Percentiles rank a stretch among this genome's conserved stretches.
These are phyloP conservation scores for Meliscaeva auricollis DNA, from an alignment of 2,888 invertebrate species.

Conservation along the genomic window DNA sequence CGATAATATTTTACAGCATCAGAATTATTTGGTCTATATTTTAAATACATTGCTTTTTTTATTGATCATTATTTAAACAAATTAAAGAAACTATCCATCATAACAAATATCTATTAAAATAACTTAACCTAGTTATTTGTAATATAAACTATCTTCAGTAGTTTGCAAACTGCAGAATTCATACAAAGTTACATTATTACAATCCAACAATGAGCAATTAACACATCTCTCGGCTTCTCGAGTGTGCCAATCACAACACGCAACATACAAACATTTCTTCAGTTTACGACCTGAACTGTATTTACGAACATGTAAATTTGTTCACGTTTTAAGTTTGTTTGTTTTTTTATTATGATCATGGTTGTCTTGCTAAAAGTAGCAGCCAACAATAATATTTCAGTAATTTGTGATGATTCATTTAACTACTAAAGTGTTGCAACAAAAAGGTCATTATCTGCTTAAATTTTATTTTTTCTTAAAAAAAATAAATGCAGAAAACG, in stretches of 20 bases:
- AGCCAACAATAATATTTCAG: constrained; percentile 25
- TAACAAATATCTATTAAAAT: no score
- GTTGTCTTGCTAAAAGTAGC: constrained; percentile 11
- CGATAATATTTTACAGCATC: no score
- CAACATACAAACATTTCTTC: constrained; percentile 3
- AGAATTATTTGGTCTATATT: no score
- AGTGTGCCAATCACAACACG: constrained; percentile 15
- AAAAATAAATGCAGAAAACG: no score
- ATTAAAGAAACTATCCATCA: no score
- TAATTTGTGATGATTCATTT: constrained; percentile 36
- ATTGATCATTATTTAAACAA: no score
- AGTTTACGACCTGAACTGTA: constrained; percentile 2
- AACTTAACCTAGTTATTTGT: not conserved
- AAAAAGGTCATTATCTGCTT: constrained; percentile 40
- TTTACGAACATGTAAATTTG: constrained; percentile 12
- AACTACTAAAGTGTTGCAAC: not conserved
- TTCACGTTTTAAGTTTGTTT: constrained; percentile 21
- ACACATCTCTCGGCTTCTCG: not conserved
- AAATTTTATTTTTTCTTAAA: constrained; percentile 18
- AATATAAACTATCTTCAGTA: not conserved
- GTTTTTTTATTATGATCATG: constrained; percentile 10
- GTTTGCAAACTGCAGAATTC: not conserved
- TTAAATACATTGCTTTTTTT: no score
- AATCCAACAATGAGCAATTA: constrained; percentile 1
- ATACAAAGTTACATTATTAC: constrained; percentile 1